Evolutionary conservation across 2,113 vertebrate genomes (phyloP).

Genomic region (Eonycteris spelaea): DNA sequence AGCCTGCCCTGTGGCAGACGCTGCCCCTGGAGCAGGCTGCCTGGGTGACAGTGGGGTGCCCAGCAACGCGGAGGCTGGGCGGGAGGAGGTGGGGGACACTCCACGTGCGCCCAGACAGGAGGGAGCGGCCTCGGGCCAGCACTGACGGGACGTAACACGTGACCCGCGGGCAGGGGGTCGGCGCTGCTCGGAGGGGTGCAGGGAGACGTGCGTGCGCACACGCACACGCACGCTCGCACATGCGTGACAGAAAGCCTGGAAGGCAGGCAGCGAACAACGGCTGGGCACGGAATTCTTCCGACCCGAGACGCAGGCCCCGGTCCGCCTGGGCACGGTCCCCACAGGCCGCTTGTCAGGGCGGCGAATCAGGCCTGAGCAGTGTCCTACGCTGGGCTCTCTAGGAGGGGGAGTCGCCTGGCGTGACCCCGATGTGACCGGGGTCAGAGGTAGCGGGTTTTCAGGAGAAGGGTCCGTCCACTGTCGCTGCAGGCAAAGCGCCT

Average conservation of each 20-base stretch:
- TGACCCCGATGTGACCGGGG: rapidly evolving
- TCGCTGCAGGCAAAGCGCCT: too few relatives aligned
- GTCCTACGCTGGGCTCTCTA: not conserved
- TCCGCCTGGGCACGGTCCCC: not conserved
- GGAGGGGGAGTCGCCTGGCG: not conserved
- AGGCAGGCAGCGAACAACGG: too few relatives aligned
- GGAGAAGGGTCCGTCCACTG: rapidly evolving
- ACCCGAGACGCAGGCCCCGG: rapidly evolving
- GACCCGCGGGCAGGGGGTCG: too few relatives aligned
- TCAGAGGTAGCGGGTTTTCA: too few relatives aligned
- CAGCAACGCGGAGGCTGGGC: not conserved
- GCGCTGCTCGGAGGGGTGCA: not conserved
- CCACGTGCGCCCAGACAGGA: rapidly evolving
- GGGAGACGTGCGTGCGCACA: rapidly evolving
- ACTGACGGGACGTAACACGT: rapidly evolving
- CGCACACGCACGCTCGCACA: not conserved
- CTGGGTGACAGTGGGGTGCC: not conserved
- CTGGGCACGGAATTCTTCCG: not conserved
- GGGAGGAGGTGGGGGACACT: not conserved
- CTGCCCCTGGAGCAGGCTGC: too few relatives aligned
- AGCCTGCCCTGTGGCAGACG: rapidly evolving
- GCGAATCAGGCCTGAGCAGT: not conserved
- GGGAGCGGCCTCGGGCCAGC: not conserved
- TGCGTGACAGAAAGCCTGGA: not conserved
- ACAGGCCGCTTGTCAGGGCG: rapidly evolving